These are phyloP conservation scores for Scaptomyza cyrtandrae DNA, from an alignment of 2,888 invertebrate genomes.

Conservation along the genomic window DNA sequence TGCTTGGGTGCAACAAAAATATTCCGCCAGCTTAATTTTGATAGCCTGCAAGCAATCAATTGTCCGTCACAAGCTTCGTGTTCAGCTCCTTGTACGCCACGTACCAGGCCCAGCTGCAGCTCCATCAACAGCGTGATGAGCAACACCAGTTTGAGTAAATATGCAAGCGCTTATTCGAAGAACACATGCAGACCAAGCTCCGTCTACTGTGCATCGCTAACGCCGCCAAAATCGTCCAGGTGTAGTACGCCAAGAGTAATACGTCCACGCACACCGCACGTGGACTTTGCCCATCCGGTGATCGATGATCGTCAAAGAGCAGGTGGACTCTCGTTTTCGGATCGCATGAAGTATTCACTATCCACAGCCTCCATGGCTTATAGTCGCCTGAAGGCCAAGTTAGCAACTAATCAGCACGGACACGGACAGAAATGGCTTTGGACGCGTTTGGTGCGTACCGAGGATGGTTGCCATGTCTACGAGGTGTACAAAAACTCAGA, in stretches of 20 bases:
- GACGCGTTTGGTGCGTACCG: slow-evolving; percentile 64
- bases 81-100: background rate
- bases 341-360: slow-evolving; percentile 56
- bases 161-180: slow-evolving; percentile 12
- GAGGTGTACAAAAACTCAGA: slow-evolving; percentile 72
- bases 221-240: background rate
- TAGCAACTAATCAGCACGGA: slow-evolving; percentile 1
- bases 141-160: slow-evolving; percentile 18
- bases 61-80: background rate
- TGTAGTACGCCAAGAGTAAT: background rate
- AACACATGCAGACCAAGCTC: background rate
- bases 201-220: background rate
- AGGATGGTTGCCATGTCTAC: slow-evolving; percentile 71
- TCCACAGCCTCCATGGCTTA: slow-evolving; percentile 69
- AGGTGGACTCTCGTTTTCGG: slow-evolving; percentile 4
- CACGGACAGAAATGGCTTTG: slow-evolving; percentile 62
- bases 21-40: slow-evolving; percentile 3
- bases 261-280: slow-evolving; percentile 40
- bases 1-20: slow-evolving; percentile 61
- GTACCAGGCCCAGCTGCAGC: background rate
- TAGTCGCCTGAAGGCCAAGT: slow-evolving; percentile 54
- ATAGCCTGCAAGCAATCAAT: background rate
- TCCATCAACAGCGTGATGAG: slow-evolving; percentile 9
- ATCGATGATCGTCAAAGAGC: background rate
- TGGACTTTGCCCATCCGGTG: slow-evolving; percentile 62